A percentile compares a stretch with the other conserved stretches of the same genome.
phyloP scores from a whole-genome alignment of 2,797 vertebrate genomes.

The Macroramphosus scolopax region DNA sequence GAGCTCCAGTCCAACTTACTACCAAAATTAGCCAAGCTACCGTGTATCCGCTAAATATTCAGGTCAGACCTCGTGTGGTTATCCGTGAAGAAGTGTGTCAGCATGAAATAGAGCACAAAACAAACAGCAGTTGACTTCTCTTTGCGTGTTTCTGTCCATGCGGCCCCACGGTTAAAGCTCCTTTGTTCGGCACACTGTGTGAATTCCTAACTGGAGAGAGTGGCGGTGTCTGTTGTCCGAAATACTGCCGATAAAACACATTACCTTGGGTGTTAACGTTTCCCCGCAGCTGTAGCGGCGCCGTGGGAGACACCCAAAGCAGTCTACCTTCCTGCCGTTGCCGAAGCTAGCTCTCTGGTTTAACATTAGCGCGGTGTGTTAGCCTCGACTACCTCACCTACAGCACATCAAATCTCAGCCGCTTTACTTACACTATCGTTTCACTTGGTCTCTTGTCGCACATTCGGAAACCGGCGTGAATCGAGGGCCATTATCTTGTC shows the following conservation, averaged over 20 bases:
- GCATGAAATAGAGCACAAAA: conserved; percentile 66
- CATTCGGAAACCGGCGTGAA: conserved; percentile 40
- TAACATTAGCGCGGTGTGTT: conserved; percentile 59
- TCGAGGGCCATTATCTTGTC: conserved; percentile 46
- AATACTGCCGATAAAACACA: neutral
- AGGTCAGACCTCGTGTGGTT: conserved; percentile 68
- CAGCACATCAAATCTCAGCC: conserved; percentile 26
- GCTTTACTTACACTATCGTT: conserved; percentile 60
- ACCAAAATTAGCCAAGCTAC: conserved; percentile 54
- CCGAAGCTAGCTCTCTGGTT: conserved; percentile 47
- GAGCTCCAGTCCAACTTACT: conserved; percentile 18
- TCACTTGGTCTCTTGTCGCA: conserved; percentile 49
- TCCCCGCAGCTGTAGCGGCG: conserved; percentile 1
- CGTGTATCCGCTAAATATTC: conserved; percentile 43
- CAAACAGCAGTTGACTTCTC: conserved; percentile 60
- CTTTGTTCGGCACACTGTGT: conserved; percentile 63
- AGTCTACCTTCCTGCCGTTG: conserved; percentile 13
- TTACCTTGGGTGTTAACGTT: neutral
- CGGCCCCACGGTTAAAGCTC: conserved; percentile 64
- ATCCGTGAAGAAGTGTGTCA: conserved; percentile 61
- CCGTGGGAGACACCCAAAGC: conserved; percentile 25
- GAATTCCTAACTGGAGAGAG: conserved; percentile 10
- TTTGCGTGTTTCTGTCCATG: conserved; percentile 56
- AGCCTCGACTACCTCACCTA: conserved; percentile 38
- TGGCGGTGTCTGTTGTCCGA: neutral